Conservation (phyloP, 2,113 vertebrate genomes). For the Amphiprion ocellaris region DNA sequence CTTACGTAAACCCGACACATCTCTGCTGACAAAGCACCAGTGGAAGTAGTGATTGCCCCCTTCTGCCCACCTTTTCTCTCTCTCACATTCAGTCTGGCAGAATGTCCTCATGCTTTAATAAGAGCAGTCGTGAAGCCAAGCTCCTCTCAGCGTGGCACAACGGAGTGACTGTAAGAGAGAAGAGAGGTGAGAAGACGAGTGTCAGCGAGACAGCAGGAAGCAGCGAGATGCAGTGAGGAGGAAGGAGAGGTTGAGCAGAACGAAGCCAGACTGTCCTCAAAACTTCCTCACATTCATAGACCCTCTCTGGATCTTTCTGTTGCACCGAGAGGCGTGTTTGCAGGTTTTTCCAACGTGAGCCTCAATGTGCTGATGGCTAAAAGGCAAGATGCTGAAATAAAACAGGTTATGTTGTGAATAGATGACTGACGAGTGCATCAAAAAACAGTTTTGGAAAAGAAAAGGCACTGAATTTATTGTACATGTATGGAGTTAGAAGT, state of each 20-base stretch:
- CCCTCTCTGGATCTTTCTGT: neutral
- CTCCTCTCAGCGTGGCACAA: conserved; percentile 42
- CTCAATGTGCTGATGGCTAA: neutral
- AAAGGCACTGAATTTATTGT: neutral
- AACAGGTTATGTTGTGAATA: neutral
- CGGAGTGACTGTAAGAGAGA: conserved; percentile 47
- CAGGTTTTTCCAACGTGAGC: neutral
- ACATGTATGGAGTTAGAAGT: neutral
- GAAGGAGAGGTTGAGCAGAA: neutral
- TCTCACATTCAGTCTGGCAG: conserved; percentile 39
- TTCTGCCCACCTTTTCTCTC: neutral
- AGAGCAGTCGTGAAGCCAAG: conserved; percentile 61
- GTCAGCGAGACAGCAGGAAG: conserved; percentile 46
- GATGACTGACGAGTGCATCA: neutral
- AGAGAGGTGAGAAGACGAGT: conserved; percentile 54
- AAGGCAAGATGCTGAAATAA: neutral
- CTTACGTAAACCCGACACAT: conserved; percentile 45
- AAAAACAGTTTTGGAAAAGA: neutral
- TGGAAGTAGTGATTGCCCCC: conserved; percentile 12
- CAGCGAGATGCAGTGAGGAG: conserved; percentile 20
- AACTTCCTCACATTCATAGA: conserved; percentile 4
- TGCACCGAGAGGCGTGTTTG: neutral
- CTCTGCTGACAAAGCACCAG: conserved; percentile 60
- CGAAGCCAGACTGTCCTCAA: conserved; percentile 23
- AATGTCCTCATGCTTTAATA: conserved; percentile 63